Percentiles rank a stretch among this genome's conserved stretches.
Evolutionary conservation across 2,113 vertebrate species (phyloP).

Genomic region (Pachycephala philippinensis): DNA sequence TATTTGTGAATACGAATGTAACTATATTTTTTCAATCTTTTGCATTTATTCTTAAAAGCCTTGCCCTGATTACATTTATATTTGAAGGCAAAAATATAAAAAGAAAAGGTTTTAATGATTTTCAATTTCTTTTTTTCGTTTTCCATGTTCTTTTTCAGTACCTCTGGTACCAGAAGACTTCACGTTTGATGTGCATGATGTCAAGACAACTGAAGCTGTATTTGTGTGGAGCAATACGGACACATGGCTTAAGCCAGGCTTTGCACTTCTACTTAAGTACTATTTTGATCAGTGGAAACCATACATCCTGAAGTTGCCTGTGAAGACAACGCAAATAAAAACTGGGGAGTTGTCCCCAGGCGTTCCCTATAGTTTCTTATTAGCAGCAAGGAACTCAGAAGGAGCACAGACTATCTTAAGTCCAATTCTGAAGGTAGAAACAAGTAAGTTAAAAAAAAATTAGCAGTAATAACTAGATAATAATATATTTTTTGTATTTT

Average conservation of each 20-base stretch:
- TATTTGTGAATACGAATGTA: conserved; percentile 87
- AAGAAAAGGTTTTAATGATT: not conserved
- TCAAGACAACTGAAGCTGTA: conserved; percentile 76
- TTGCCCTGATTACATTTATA: not conserved
- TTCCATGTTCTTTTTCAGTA: conserved; percentile 57
- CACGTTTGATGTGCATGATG: conserved; percentile 58
- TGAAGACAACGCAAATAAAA: conserved; percentile 56
- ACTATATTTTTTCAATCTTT: conserved; percentile 48
- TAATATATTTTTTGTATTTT: not conserved
- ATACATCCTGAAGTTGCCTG: conserved; percentile 48
- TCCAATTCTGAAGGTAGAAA: conserved; percentile 71
- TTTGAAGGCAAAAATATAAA: not conserved
- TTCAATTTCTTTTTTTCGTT: not conserved
- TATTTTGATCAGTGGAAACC: conserved; percentile 53
- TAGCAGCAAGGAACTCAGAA: conserved; percentile 69
- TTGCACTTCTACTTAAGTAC: conserved; percentile 75
- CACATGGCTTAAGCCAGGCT: conserved; percentile 48
- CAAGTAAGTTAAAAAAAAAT: conserved; percentile 75
- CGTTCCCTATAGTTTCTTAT: conserved; percentile 74
- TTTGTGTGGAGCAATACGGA: conserved; percentile 75
- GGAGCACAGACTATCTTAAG: conserved; percentile 74
- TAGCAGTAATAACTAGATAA: not conserved
- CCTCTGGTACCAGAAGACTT: conserved; percentile 55
- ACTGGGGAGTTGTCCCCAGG: conserved; percentile 77
- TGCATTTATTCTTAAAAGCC: not conserved